Evolutionary conservation across 2,113 vertebrate genomes (phyloP).

Genomic region (Pachypanchax playfairii): DNA sequence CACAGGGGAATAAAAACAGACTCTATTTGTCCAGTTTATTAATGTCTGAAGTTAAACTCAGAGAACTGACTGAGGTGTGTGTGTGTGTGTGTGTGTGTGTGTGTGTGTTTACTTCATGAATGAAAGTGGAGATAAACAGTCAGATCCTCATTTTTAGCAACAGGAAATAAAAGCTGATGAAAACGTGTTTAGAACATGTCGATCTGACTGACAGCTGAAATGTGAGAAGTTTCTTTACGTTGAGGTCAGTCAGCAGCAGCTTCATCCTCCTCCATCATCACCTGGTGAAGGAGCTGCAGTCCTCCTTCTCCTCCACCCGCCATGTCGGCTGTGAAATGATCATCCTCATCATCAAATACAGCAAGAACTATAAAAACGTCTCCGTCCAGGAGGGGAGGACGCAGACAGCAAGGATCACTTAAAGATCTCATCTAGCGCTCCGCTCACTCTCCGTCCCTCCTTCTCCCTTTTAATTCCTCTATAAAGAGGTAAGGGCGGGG

Average conservation of each 20-base stretch:
- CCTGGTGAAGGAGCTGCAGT: slow-evolving; percentile 18
- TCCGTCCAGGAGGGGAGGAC: slow-evolving; percentile 64
- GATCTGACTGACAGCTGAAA: no score
- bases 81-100: no score
- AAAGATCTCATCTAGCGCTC: slow-evolving; percentile 65
- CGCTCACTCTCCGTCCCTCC: slow-evolving; percentile 68
- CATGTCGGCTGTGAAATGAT: slow-evolving; percentile 71
- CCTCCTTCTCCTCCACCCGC: slow-evolving; percentile 13
- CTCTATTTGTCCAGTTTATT: no score
- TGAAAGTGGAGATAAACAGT: no score
- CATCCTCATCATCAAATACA: slow-evolving; percentile 66
- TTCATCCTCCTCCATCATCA: slow-evolving; percentile 18
- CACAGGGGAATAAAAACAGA: no score
- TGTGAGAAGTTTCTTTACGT: neutral
- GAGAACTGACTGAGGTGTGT: no score
- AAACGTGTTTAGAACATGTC: no score
- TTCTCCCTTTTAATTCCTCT: slow-evolving; percentile 81
- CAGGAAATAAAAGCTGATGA: no score
- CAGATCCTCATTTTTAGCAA: no score
- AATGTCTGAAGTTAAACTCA: no score
- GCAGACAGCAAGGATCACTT: slow-evolving; percentile 65
- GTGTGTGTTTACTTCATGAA: no score
- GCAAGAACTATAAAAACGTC: slow-evolving; percentile 61
- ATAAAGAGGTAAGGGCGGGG: slow-evolving; percentile 55
- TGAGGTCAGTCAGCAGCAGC: neutral